Evolutionary conservation across 1,140 invertebrate species (phyloP).

Genomic region (Argopecten irradians): DNA sequence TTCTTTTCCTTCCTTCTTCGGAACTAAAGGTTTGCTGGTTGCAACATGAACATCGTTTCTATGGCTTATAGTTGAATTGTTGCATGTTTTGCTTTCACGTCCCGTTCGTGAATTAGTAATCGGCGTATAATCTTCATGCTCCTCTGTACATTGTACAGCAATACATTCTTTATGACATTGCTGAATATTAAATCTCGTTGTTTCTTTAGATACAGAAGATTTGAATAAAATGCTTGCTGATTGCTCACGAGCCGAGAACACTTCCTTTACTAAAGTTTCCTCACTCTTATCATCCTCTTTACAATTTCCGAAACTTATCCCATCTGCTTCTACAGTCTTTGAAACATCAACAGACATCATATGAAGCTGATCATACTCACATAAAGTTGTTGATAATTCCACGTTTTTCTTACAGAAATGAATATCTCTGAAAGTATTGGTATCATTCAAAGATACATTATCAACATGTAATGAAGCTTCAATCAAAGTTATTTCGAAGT

Average conservation of each 20-base stretch:
- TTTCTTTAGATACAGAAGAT: not conserved
- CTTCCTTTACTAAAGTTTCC: not conserved
- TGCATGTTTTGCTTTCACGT: not conserved
- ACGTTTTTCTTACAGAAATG: too few relatives aligned
- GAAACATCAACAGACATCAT: not conserved
- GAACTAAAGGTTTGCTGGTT: not conserved
- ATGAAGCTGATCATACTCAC: too few relatives aligned
- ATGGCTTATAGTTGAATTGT: not conserved
- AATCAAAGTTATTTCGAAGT: too few relatives aligned
- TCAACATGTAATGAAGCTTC: too few relatives aligned
- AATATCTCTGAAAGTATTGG: too few relatives aligned
- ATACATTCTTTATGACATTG: too few relatives aligned
- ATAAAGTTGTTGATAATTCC: too few relatives aligned
- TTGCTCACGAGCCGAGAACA: not conserved
- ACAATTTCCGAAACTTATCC: not conserved
- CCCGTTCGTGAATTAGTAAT: not conserved
- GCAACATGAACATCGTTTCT: not conserved
- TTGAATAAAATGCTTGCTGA: not conserved
- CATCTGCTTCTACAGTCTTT: not conserved
- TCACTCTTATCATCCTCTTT: not conserved
- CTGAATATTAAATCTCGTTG: not conserved
- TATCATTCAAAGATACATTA: too few relatives aligned
- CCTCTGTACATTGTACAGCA: not conserved
- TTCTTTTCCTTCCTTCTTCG: not conserved
- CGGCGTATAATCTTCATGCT: not conserved